phyloP scores from a whole-genome alignment of 2,888 invertebrate genomes.

The Pelosia muscerda region DNA sequence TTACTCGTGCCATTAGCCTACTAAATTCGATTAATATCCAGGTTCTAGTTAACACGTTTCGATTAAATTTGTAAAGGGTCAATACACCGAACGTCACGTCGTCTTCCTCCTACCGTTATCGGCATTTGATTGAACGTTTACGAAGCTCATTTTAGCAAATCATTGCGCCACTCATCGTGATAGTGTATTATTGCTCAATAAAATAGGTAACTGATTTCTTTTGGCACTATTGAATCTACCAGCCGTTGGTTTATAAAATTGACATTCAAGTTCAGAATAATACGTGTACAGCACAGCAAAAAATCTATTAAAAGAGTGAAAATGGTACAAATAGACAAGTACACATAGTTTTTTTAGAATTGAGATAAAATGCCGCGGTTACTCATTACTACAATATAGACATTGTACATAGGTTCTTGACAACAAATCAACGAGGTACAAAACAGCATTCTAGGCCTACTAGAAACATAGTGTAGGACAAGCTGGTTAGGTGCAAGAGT shows the following conservation, averaged over 20 bases:
- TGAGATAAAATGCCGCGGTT: too few species aligned
- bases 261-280: slow-evolving; percentile 45
- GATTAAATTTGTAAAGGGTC: slow-evolving; percentile 53
- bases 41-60: slow-evolving; percentile 19
- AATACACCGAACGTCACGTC: slow-evolving; percentile 59
- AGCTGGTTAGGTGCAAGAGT: slow-evolving; percentile 52
- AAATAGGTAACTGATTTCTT: slow-evolving; percentile 60
- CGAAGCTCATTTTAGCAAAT: slow-evolving; percentile 64
- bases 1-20: slow-evolving; percentile 8
- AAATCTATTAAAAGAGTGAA: background rate
- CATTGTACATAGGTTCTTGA: slow-evolving; percentile 15
- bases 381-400: background rate
- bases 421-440: slow-evolving; percentile 32
- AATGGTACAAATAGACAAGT: background rate
- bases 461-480: slow-evolving; percentile 34
- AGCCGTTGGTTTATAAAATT: slow-evolving; percentile 45
- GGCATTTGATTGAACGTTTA: slow-evolving; percentile 66
- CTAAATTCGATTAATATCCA: slow-evolving; percentile 19
- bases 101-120: slow-evolving; percentile 69
- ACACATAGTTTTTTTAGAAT: background rate
- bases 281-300: slow-evolving; percentile 6
- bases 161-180: slow-evolving; percentile 65
- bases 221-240: slow-evolving; percentile 52
- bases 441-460: slow-evolving; percentile 36
- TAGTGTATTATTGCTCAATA: slow-evolving; percentile 55